Percentiles rank a stretch among this genome's conserved stretches.
phyloP scores from a whole-genome alignment of 2,888 invertebrate genomes.

The Merodon equestris region DNA sequence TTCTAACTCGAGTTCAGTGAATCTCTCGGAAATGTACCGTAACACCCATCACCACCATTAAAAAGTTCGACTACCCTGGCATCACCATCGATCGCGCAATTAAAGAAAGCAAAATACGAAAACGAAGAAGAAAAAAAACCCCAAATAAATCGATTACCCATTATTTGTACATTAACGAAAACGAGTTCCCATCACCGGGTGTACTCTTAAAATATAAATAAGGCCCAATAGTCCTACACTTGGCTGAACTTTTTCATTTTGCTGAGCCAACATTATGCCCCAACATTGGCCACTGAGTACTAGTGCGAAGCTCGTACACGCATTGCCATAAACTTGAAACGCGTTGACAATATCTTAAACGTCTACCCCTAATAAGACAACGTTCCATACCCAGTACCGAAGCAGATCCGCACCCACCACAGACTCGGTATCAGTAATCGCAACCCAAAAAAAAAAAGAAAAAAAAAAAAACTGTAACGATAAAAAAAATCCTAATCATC shows the following conservation, averaged over 20 bases:
- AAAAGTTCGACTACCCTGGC: too few species aligned
- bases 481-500: constrained; percentile 62
- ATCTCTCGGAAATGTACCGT: too few species aligned
- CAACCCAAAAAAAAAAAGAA: neutral
- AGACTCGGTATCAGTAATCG: too few species aligned
- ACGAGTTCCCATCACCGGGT: constrained; percentile 38
- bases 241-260: constrained; percentile 37
- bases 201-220: constrained; percentile 53
- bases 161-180: constrained; percentile 52
- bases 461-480: constrained; percentile 5
- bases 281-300: constrained; percentile 32
- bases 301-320: constrained; percentile 42
- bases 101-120: neutral
- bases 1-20: too few species aligned
- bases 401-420: too few species aligned
- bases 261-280: constrained; percentile 39
- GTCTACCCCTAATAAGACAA: neutral
- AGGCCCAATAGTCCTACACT: constrained; percentile 43
- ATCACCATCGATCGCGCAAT: too few species aligned
- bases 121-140: constrained; percentile 9
- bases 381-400: too few species aligned
- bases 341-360: constrained; percentile 50
- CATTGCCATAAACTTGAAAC: constrained; percentile 54
- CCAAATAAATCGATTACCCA: constrained; percentile 39
- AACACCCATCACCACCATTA: too few species aligned